A percentile compares a stretch with the other conserved stretches of the same genome.
Conservation (phyloP, 2,113 vertebrate species). For the Megaceryle torquata region DNA sequence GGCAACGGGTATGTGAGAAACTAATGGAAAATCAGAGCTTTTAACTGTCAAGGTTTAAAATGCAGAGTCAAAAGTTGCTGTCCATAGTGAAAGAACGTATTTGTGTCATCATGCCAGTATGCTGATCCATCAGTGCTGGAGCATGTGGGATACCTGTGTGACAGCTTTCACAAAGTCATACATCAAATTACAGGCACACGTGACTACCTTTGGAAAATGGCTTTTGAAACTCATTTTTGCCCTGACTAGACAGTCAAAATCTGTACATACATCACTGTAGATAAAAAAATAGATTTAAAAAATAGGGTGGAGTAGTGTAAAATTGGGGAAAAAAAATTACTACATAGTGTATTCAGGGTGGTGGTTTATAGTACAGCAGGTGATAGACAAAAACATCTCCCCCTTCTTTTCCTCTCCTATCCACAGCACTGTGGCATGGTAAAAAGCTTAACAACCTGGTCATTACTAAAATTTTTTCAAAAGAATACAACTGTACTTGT, state of each 20-base stretch:
- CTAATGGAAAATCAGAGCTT: neutral
- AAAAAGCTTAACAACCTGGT: neutral
- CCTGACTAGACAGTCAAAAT: neutral
- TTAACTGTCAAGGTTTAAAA: neutral
- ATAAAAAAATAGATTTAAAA: neutral
- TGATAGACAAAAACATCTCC: neutral
- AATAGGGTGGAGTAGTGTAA: neutral
- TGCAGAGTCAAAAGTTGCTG: slow-evolving; percentile 34
- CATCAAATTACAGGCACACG: neutral
- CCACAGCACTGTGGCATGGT: neutral
- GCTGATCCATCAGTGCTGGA: slow-evolving; percentile 25
- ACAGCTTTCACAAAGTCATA: slow-evolving; percentile 53
- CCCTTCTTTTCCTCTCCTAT: neutral
- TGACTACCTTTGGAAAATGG: neutral
- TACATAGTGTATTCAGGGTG: neutral
- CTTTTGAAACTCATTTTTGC: neutral
- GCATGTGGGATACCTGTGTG: slow-evolving; percentile 14
- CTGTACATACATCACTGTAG: neutral
- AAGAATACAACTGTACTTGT: neutral
- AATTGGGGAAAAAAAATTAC: neutral
- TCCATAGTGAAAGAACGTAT: slow-evolving; percentile 1
- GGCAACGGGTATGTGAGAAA: neutral
- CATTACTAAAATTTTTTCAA: neutral
- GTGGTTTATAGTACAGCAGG: neutral
- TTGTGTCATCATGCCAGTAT: slow-evolving; percentile 1